These are phyloP conservation scores for Ptychodera flava DNA, from an alignment of 35 echinoderm and acorn worm genomes.

Conservation along the genomic window DNA sequence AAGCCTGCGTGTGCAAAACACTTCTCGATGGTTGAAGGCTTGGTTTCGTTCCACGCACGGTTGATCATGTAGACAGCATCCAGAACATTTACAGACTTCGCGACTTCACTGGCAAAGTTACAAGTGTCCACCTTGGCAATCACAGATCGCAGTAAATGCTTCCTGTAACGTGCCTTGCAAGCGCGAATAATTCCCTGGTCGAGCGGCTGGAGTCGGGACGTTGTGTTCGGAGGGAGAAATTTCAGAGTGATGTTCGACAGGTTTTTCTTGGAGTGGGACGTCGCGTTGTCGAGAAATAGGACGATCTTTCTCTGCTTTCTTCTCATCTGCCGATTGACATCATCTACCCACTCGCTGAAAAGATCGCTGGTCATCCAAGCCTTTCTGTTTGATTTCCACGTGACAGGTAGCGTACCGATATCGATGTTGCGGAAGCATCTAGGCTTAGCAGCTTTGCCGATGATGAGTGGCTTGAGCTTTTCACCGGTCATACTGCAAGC, in stretches of 20 bases:
- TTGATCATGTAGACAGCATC: background rate
- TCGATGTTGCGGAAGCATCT: conserved; percentile 3
- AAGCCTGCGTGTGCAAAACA: background rate
- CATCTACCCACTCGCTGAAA: background rate
- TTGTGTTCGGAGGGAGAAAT: conserved; percentile 54
- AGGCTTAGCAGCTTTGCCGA: background rate
- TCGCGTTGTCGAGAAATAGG: background rate
- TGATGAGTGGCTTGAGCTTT: conserved; percentile 6
- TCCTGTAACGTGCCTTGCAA: background rate
- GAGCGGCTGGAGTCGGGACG: conserved; percentile 22
- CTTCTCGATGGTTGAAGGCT: background rate
- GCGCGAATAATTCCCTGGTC: conserved; percentile 29
- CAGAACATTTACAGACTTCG: background rate
- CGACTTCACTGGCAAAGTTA: background rate
- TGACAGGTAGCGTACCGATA: background rate
- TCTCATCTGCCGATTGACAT: conserved; percentile 6
- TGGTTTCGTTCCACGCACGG: background rate
- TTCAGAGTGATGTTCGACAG: conserved; percentile 10
- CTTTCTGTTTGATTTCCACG: background rate
- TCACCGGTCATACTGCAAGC: conserved; percentile 7
- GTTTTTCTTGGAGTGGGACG: background rate
- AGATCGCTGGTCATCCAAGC: conserved; percentile 5
- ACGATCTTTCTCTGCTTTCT: background rate
- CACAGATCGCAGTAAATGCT: background rate
- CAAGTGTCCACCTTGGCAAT: background rate